These are phyloP conservation scores for Salvelinus fontinalis DNA, from an alignment of 2,113 vertebrate genomes.

Conservation along the genomic window DNA sequence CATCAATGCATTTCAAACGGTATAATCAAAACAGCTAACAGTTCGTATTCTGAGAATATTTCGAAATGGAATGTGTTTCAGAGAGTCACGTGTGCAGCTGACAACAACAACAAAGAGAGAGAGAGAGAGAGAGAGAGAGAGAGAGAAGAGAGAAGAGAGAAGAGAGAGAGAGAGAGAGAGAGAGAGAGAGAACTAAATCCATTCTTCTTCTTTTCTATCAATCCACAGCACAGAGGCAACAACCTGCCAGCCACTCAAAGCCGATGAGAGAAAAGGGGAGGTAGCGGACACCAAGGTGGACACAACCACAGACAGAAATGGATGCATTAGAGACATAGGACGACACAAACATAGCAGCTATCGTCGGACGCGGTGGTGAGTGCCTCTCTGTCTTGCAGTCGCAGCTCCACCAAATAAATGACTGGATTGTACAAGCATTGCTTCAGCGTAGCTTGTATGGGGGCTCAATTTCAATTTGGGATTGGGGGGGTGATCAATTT, in stretches of 20 bases:
- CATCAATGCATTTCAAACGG: background rate
- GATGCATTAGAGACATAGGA: constrained; percentile 73
- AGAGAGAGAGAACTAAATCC: constrained; percentile 3
- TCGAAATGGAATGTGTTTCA: background rate
- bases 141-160: background rate
- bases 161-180: background rate
- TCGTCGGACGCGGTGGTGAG: constrained; percentile 77
- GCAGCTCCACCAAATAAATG: background rate
- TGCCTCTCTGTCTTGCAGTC: background rate
- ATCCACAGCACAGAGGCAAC: constrained; percentile 61
- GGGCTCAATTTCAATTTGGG: too few species aligned
- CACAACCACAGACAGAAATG: constrained; percentile 53
- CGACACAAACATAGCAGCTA: constrained; percentile 64
- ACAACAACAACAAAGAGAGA: background rate
- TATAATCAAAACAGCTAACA: background rate
- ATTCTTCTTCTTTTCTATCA: constrained; percentile 2
- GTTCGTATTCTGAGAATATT: background rate
- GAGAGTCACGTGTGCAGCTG: background rate
- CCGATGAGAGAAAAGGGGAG: constrained; percentile 65
- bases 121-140: background rate
- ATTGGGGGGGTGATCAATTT: background rate
- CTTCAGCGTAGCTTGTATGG: background rate
- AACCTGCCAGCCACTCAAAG: constrained; percentile 59
- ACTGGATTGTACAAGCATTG: background rate
- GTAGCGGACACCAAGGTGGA: constrained; percentile 48